phyloP scores from a whole-genome alignment of 2,113 vertebrate genomes.

The Pleuronectes platessa region DNA sequence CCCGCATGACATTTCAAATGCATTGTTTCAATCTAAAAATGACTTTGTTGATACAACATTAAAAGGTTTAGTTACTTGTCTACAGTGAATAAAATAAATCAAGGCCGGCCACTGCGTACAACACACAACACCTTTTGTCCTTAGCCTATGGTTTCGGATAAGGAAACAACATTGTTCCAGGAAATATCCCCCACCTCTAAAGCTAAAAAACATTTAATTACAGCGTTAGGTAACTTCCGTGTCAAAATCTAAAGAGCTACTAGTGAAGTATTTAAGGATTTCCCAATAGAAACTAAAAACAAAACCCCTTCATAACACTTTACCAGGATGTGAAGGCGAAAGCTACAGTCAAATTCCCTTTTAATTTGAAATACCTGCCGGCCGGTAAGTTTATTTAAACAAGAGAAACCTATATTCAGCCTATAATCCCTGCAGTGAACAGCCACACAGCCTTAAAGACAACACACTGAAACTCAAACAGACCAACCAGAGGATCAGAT shows the following conservation, averaged over 20 bases:
- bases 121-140: not conserved
- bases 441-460: too few species aligned
- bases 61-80: not conserved
- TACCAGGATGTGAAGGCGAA: not conserved
- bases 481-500: not conserved
- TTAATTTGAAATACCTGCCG: not conserved
- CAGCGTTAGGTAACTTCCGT: too few species aligned
- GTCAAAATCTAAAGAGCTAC: not conserved
- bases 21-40: slow-evolving; percentile 10
- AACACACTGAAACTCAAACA: not conserved
- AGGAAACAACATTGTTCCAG: not conserved
- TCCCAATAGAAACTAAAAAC: not conserved
- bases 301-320: too few species aligned
- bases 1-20: slow-evolving; percentile 30
- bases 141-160: not conserved
- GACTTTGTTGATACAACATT: not conserved
- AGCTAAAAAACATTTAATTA: not conserved
- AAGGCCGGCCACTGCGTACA: not conserved
- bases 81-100: not conserved
- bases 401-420: not conserved
- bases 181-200: not conserved
- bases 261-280: not conserved
- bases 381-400: too few species aligned
- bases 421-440: not conserved
- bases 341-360: not conserved